Evolutionary conservation across 2,888 invertebrate genomes (phyloP).

Genomic region (Litoditis marina): DNA sequence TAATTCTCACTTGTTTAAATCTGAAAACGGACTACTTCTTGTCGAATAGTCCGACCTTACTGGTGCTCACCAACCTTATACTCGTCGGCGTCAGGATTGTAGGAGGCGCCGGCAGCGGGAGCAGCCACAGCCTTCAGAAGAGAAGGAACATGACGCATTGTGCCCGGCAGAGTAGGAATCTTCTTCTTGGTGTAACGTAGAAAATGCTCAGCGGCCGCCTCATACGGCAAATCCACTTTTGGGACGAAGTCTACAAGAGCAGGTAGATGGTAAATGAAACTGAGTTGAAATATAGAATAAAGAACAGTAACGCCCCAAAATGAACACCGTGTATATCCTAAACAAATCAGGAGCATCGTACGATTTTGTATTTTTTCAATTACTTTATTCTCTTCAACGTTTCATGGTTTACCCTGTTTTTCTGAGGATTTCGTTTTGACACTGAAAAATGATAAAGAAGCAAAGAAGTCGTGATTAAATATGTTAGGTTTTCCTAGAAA

Average conservation of each 20-base stretch:
- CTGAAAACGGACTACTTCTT: not conserved
- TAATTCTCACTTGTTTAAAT: not conserved
- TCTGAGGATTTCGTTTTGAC: too few relatives aligned
- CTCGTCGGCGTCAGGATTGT: conserved; percentile 35
- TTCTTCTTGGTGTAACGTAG: conserved; percentile 30
- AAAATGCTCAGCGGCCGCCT: conserved; percentile 28
- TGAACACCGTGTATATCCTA: conserved; percentile 24
- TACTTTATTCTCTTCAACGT: conserved; percentile 6
- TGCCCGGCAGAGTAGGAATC: conserved; percentile 1
- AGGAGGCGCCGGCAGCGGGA: conserved; percentile 31
- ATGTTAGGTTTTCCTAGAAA: too few relatives aligned
- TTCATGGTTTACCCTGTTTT: too few relatives aligned
- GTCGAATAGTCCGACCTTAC: too few relatives aligned
- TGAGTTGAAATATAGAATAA: not conserved
- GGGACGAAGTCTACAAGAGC: conserved; percentile 23
- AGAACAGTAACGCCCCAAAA: not conserved
- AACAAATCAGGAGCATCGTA: too few relatives aligned
- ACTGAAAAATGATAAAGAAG: too few relatives aligned
- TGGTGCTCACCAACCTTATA: conserved; percentile 24
- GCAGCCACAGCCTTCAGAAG: conserved; percentile 31
- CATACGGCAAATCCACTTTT: conserved; percentile 15
- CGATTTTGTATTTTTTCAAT: conserved; percentile 17
- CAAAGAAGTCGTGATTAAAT: too few relatives aligned
- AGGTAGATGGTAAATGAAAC: not conserved
- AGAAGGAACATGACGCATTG: conserved; percentile 11